Conservation (phyloP, 2,113 vertebrate genomes). For the Excalfactoria chinensis region DNA sequence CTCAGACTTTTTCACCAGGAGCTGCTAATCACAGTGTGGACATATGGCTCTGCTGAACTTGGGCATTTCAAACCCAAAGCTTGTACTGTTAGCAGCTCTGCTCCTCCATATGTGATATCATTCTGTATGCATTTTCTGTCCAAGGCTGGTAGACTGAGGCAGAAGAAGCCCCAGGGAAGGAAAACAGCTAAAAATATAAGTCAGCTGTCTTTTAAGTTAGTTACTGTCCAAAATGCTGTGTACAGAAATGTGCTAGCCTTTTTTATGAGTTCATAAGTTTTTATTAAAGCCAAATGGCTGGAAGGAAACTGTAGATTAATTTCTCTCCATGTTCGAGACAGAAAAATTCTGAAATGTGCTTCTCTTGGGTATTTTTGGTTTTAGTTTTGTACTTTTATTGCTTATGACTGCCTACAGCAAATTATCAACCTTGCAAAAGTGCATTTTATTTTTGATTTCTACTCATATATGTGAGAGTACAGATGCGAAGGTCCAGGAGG, state of each 20-base stretch:
- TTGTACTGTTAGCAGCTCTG: slow-evolving; percentile 22
- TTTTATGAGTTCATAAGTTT: slow-evolving; percentile 56
- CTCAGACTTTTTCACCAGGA: slow-evolving; percentile 19
- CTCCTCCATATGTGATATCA: slow-evolving; percentile 40
- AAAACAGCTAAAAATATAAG: slow-evolving; percentile 53
- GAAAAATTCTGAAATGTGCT: slow-evolving; percentile 50
- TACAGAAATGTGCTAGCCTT: slow-evolving; percentile 30
- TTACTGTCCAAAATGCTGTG: slow-evolving; percentile 44
- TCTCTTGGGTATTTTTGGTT: slow-evolving; percentile 55
- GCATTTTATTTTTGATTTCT: slow-evolving; percentile 26
- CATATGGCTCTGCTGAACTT: slow-evolving; percentile 49
- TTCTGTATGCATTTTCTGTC: slow-evolving; percentile 30
- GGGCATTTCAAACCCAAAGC: neutral
- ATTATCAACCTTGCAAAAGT: slow-evolving; percentile 44
- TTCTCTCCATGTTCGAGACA: slow-evolving; percentile 20
- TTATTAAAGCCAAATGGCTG: slow-evolving; percentile 64
- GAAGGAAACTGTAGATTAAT: slow-evolving; percentile 68
- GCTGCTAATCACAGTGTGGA: neutral
- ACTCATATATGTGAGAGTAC: neutral
- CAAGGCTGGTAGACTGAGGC: slow-evolving; percentile 53
- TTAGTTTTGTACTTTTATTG: slow-evolving; percentile 45
- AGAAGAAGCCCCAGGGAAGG: neutral
- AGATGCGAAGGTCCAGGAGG: slow-evolving; percentile 10
- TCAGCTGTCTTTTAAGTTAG: slow-evolving; percentile 46
- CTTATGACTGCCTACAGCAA: slow-evolving; percentile 68